Evolutionary conservation across 2,113 vertebrate species (phyloP), one percentile per base, ranked within the genome.

Genomic region (Pipa parva): DNA sequence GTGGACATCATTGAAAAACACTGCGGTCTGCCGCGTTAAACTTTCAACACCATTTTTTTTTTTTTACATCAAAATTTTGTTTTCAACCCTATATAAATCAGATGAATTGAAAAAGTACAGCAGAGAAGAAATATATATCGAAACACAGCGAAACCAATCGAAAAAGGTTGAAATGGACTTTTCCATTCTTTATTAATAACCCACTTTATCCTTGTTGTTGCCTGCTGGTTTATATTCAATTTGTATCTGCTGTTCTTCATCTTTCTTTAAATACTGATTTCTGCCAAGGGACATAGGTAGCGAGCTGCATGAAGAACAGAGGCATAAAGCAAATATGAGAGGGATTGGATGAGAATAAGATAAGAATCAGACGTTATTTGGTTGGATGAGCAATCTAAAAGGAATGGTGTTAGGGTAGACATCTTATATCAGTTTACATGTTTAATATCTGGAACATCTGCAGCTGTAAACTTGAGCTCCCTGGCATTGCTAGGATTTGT

Each of bases 281-380:
- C 48, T 24, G 33, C 27, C 26, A 56, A 56, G 37, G 18, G 27
- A 56, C 18, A 39, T 29, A 13, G 42, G 37, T 55, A 25, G 39
- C 22, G 26, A 65, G 63, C 51, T 37, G 49, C 21, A 9, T 36
- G 13, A 2, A 22, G 31, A 29, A 58, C 55, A 58, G 29, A 58
- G 37, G 31, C 18, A 22, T 18, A 21, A 20, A 15, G 12, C 29
- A 36, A 27, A 55, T 55, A 55, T 29, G 26, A n/a, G 52, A 28
- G 15, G 22, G 25, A 52, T n/a, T 22, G 29, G 5, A 9, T 36
- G 10, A n/a, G 29, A 18, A 12, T 10, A 0, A 39, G 65, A 69
- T 69, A 58, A 69, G 57, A 20, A 69, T 60, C 57, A 28, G 57
- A 33, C 60, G 65, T 60, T 57, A 26, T 21, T 28, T 48, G 24